Evolutionary conservation across 1,140 invertebrate genomes (phyloP).

Genomic region (Heliconius hewitsoni): DNA sequence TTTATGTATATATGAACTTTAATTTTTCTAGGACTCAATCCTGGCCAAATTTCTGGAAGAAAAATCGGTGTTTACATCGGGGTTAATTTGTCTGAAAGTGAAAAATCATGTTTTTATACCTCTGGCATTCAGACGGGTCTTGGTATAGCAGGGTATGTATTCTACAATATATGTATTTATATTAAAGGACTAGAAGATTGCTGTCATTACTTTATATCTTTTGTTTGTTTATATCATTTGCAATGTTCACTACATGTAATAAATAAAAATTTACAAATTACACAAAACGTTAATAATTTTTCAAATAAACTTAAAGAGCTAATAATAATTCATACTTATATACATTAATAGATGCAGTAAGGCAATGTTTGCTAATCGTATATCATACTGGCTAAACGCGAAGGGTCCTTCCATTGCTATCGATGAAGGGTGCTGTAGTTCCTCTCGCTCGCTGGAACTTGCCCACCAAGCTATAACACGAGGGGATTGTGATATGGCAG

Average conservation of each 20-base stretch:
- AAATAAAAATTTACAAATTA: too few relatives aligned
- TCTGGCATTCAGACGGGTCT: conserved; percentile 82
- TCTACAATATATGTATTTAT: too few relatives aligned
- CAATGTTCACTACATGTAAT: too few relatives aligned
- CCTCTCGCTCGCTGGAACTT: conserved; percentile 91
- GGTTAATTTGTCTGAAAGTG: conserved; percentile 83
- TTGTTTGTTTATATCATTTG: too few relatives aligned
- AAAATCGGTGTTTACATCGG: conserved; percentile 87
- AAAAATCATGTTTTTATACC: conserved; percentile 86
- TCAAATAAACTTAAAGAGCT: too few relatives aligned
- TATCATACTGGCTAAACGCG: conserved; percentile 83
- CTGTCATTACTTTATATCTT: too few relatives aligned
- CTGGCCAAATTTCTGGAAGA: conserved; percentile 82
- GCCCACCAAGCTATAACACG: conserved; percentile 89
- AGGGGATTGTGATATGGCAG: conserved; percentile 91
- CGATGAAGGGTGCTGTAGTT: conserved; percentile 95
- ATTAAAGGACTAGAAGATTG: too few relatives aligned
- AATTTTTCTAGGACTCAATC: conserved; percentile 83
- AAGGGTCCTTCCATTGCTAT: conserved; percentile 90
- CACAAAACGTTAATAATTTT: too few relatives aligned
- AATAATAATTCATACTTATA: too few relatives aligned
- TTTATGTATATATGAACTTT: too few relatives aligned
- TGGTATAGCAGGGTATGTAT: conserved; percentile 76
- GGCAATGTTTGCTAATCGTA: conserved; percentile 86
- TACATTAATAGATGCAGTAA: conserved; percentile 84